phyloP scores from a whole-genome alignment of 2,888 invertebrate species.

The Anthrax anthrax region DNA sequence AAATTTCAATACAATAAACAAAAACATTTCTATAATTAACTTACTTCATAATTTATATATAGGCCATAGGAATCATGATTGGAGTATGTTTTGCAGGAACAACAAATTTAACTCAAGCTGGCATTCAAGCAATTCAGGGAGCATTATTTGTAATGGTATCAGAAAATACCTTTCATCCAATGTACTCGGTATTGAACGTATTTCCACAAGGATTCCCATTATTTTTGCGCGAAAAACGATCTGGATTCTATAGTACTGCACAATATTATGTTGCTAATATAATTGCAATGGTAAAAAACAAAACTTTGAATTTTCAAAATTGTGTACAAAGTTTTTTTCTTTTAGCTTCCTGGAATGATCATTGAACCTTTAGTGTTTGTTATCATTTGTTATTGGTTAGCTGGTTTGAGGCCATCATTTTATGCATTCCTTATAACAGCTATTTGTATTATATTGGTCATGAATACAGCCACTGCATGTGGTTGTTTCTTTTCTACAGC shows the following conservation, averaged over 20 bases:
- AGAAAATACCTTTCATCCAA: constrained; percentile 81
- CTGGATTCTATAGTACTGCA: constrained; percentile 66
- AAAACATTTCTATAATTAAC: too few species aligned
- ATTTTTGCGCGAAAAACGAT: constrained; percentile 64
- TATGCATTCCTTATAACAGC: constrained; percentile 58
- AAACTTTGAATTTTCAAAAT: background rate
- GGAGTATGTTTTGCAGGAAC: constrained; percentile 76
- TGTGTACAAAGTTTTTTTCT: too few species aligned
- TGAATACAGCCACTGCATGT: constrained; percentile 77
- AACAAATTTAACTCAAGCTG: constrained; percentile 55
- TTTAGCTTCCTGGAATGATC: constrained; percentile 69
- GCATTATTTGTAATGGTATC: constrained; percentile 75
- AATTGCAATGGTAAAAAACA: constrained; percentile 56
- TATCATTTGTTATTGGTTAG: constrained; percentile 71
- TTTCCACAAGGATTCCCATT: constrained; percentile 70
- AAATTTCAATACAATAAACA: constrained; percentile 29
- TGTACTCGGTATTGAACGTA: constrained; percentile 77
- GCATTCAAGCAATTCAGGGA: constrained; percentile 79
- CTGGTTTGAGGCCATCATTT: constrained; percentile 54
- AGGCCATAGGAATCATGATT: constrained; percentile 59
- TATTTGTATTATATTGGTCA: constrained; percentile 56
- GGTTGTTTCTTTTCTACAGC: constrained; percentile 79
- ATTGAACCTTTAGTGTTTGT: constrained; percentile 72
- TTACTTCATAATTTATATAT: constrained; percentile 1
- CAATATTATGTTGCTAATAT: constrained; percentile 70